phyloP scores from a whole-genome alignment of 1,140 invertebrate species.

The Heliconius eleuchia region DNA sequence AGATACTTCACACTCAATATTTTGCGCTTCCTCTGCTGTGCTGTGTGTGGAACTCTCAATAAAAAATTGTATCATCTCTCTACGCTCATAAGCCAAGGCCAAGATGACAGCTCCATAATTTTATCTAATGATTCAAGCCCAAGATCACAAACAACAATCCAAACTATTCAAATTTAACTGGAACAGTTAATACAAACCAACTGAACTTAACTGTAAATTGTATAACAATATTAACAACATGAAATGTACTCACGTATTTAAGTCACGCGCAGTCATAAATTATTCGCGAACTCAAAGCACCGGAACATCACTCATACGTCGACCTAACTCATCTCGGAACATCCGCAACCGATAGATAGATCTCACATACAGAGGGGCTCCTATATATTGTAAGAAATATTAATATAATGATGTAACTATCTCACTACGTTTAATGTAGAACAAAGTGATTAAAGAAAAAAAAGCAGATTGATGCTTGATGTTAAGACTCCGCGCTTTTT shows the following conservation, averaged over 20 bases:
- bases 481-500: too few relatives aligned
- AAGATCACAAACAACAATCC: neutral
- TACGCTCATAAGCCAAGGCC: too few relatives aligned
- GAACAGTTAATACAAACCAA: neutral
- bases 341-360: conserved; percentile 20
- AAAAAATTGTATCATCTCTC: too few relatives aligned
- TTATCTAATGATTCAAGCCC: neutral
- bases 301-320: conserved; percentile 36
- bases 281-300: conserved; percentile 22
- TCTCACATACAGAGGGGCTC: neutral
- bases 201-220: neutral
- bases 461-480: too few relatives aligned
- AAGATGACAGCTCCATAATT: too few relatives aligned
- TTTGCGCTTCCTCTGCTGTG: too few relatives aligned
- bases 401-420: neutral
- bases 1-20: too few relatives aligned
- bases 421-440: neutral
- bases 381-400: neutral
- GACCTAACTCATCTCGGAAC: conserved; percentile 37
- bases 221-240: neutral
- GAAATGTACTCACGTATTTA: conserved; percentile 19
- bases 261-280: conserved; percentile 32
- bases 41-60: too few relatives aligned
- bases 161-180: neutral
- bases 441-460: neutral